Evolutionary conservation across 2,888 invertebrate species (phyloP).

Genomic region (Eugnorisma glareosa): DNA sequence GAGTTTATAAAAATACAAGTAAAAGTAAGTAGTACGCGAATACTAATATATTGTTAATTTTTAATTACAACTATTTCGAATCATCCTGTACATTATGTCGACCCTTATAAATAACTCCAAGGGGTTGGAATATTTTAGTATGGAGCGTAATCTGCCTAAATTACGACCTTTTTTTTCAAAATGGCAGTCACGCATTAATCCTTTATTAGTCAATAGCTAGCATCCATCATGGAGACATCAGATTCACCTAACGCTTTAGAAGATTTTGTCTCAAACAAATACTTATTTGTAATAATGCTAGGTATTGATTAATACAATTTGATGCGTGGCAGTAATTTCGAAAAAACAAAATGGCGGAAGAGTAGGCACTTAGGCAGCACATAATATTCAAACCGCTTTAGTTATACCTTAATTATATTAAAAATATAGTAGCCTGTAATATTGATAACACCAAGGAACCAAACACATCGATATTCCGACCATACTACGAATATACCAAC

Average conservation of each 20-base stretch:
- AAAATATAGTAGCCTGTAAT: slow-evolving; percentile 30
- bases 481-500: background rate
- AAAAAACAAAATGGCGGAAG: background rate
- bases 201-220: background rate
- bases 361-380: background rate
- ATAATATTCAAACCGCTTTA: background rate
- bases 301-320: background rate
- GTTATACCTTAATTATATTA: slow-evolving; percentile 2
- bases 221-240: background rate
- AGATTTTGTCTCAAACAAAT: background rate
- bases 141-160: background rate
- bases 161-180: background rate
- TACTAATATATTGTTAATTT: background rate
- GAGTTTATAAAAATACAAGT: background rate
- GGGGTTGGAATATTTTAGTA: background rate
- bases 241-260: background rate
- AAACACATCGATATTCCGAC: slow-evolving; percentile 1
- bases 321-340: background rate
- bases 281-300: background rate
- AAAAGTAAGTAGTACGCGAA: no score
- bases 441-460: background rate
- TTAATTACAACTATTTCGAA: slow-evolving; percentile 8
- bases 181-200: background rate
- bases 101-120: background rate
- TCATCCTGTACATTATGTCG: background rate